Evolutionary conservation across 1,140 invertebrate genomes (phyloP).

Genomic region (Pogonomyrmex barbatus): DNA sequence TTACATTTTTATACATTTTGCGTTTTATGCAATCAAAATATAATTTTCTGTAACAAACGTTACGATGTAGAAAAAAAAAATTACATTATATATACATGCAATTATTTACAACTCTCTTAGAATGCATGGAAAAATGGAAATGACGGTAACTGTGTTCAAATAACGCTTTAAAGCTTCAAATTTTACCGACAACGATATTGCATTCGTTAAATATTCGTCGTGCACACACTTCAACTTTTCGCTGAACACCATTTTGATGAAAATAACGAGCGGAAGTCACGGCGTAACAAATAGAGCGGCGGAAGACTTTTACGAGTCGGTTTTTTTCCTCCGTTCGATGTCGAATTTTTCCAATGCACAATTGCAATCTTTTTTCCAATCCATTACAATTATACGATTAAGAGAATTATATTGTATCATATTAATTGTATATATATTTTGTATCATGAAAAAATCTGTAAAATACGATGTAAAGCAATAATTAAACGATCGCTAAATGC

Average conservation of each 20-base stretch:
- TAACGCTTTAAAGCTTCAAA: conserved; percentile 1
- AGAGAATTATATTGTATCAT: background rate
- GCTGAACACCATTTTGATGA: conserved; percentile 7
- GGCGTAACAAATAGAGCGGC: conserved; percentile 14
- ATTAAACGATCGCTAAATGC: background rate
- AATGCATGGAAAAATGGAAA: background rate
- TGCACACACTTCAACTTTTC: background rate
- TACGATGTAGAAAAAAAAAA: background rate
- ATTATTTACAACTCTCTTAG: background rate
- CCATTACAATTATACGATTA: background rate
- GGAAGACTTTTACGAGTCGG: background rate
- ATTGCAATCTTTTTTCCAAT: background rate
- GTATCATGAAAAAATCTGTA: background rate
- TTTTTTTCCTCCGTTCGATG: background rate
- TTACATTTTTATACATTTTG: background rate
- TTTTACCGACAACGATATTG: conserved; percentile 37
- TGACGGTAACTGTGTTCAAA: background rate
- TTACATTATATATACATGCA: background rate
- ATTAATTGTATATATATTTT: background rate
- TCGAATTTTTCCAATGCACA: background rate
- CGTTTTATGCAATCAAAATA: background rate
- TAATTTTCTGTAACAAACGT: background rate
- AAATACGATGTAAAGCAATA: background rate
- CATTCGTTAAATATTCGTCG: conserved; percentile 16
- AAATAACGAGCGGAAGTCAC: conserved; percentile 4